Evolutionary conservation across 2,797 vertebrate genomes (phyloP), one percentile per base, ranked within the genome.

Genomic region (Danionella dracula): DNA sequence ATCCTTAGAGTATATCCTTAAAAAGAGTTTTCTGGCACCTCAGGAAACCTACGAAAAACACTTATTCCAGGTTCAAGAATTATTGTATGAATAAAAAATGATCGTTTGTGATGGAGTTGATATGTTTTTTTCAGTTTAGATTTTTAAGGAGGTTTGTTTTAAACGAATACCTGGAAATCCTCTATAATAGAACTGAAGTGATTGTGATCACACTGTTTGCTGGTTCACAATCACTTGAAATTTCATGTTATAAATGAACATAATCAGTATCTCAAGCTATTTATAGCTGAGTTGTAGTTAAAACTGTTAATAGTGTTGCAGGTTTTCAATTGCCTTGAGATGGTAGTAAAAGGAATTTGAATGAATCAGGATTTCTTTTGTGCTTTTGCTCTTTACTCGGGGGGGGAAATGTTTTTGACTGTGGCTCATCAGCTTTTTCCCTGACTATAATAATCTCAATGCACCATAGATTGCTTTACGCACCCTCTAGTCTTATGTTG

Each of bases 381-480:
- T 34, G 23, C 29, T 0, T 21, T 64, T 41, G 48, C 64, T 71
- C 48, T 71, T 64, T 60, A 51, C 49, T 11, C 10, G 20, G 56
- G n/a, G 23, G 16, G 48, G 46, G 59, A 64, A 53, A 19, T 41
- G 32, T 42, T 21, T 67, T 71, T 48, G 17, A 65, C 46, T 44
- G 15, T 31, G 58, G 42, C 58, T 67, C 68, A 63, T 70, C 63
- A 59, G 32, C 42, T 68, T 59, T 49, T 37, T 44, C 34, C 57
- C 20, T 45, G 63, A 68, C 27, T 19, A 60, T 67, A 55, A 64
- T 71, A 58, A 71, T 44, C 27, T 59, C 49, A 19, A 17, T 67
- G 57, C 10, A 17, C 42, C 41, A 68, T 71, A 34, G 57, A 54
- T 44, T 42, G 31, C 42, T 70, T 53, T 38, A 20, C 69, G 40